Base-by-base conservation (phyloP, 2,797 vertebrate genomes). In the Microhierax caerulescens region DNA sequence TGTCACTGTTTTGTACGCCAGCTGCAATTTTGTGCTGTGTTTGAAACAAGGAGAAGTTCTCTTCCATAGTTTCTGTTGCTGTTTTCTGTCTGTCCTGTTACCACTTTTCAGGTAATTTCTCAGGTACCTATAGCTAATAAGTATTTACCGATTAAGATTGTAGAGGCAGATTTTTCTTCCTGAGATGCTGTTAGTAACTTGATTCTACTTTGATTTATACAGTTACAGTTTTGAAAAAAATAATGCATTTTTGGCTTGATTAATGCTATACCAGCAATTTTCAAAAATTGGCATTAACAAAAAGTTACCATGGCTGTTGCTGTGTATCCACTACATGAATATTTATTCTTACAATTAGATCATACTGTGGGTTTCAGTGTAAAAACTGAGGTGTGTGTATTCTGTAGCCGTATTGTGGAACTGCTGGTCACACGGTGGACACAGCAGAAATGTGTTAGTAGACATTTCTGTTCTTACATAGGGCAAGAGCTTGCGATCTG, bases 11-110 rank as follows among this genome's bases (percentile, higher is more conserved):
- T 32, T 77, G 92, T 95, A 61, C 95, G 51, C 68, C 60, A 87
- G 75, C 36, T 92, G 77, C 3, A 0, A 64, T 85, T 79, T 57
- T 85, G 88, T 96, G 28, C 75, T 73, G 1, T 79, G 93, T 94
- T 94, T 59, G 34, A 74, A 82, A 67, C n/a, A 24, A 30, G n/a
- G 30, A 83, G 85, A 88, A 80, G 25, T 43, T 92, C 54, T 80
- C 70, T 74, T 88, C 61, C 16, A 4, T 82, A 54, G 57, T 94
- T 96, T 68, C 57, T 85, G 90, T 97, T 91, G 67, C 32, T 93
- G 91, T 96, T 93, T 95, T 93, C 53, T 95, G 81, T 97, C 81
- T 94, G 95, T 97, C 86, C 41, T 85, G 88, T 96, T 90, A 65
- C 6, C 27, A 51, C 30, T 92, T 83, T 54, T 77, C 23, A 80